Conservation (phyloP, 2,888 invertebrate species). For the Amaurobius ferox region DNA sequence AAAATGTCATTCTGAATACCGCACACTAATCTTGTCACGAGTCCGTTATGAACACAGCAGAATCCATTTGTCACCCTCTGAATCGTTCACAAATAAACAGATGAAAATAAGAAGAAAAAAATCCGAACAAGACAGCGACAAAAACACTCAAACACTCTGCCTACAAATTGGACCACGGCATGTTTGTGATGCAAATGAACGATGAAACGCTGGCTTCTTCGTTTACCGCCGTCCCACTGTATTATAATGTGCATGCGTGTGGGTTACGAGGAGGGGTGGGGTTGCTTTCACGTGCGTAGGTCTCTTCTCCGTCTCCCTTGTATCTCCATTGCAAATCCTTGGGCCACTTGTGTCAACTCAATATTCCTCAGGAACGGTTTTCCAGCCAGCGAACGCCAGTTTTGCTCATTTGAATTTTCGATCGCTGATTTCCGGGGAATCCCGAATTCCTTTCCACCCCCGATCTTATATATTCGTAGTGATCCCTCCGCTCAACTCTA, state of each 20-base stretch:
- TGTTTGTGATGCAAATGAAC: constrained; percentile 71
- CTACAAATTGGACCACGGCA: constrained; percentile 66
- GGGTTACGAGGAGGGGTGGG: neutral
- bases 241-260: constrained; percentile 33
- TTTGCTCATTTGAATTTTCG: constrained; percentile 73
- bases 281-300: constrained; percentile 29
- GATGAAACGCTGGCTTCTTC: constrained; percentile 48
- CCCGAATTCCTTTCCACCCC: constrained; percentile 18
- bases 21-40: too few species aligned
- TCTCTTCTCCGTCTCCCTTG: neutral
- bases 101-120: constrained; percentile 20
- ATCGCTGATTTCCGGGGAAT: constrained; percentile 70
- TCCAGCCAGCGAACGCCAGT: constrained; percentile 59
- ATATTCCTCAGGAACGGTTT: constrained; percentile 69
- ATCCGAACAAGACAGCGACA: constrained; percentile 53
- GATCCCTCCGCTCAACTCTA: constrained; percentile 63
- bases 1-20: too few species aligned
- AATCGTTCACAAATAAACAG: neutral
- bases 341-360: constrained; percentile 71
- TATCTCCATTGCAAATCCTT: constrained; percentile 71
- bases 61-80: constrained; percentile 31
- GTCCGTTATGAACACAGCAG: neutral
- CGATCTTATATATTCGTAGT: constrained; percentile 43
- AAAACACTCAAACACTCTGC: constrained; percentile 10
- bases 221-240: constrained; percentile 60